Evolutionary conservation across 2,113 vertebrate species (phyloP).

Genomic region (Scortum barcoo): DNA sequence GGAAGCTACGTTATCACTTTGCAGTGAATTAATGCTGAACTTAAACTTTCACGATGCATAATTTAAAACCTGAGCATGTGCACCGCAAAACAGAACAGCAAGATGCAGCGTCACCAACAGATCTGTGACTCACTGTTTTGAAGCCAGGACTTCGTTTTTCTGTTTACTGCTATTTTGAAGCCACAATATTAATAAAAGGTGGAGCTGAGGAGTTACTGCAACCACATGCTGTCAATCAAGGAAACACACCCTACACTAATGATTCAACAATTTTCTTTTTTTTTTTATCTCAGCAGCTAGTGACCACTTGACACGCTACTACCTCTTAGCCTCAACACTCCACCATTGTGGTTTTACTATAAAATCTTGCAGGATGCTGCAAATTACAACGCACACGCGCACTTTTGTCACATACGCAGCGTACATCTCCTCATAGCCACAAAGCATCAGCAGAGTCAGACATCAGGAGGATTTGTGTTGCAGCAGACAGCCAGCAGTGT

Average conservation of each 20-base stretch:
- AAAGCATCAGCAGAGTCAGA: slow-evolving; percentile 23
- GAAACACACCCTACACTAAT: background rate
- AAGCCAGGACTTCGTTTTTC: background rate
- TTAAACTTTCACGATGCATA: background rate
- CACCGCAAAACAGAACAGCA: background rate
- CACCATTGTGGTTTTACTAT: background rate
- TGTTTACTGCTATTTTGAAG: background rate
- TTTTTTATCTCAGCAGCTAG: background rate
- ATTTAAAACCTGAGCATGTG: background rate
- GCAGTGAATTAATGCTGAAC: too few species aligned
- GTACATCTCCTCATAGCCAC: background rate
- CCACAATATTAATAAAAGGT: background rate
- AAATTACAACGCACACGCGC: slow-evolving; percentile 4
- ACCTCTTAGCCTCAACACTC: background rate
- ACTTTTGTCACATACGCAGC: background rate
- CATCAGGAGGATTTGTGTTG: slow-evolving; percentile 51
- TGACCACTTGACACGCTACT: background rate
- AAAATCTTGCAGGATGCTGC: background rate
- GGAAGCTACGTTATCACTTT: background rate
- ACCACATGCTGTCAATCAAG: background rate
- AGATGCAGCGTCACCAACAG: background rate
- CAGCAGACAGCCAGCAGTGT: slow-evolving; percentile 31
- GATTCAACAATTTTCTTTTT: background rate
- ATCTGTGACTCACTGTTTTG: background rate
- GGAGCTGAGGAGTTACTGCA: background rate